Evolutionary conservation across 2,888 invertebrate species (phyloP), one percentile per base, ranked within the genome.

Genomic region (Watsonalla binaria): DNA sequence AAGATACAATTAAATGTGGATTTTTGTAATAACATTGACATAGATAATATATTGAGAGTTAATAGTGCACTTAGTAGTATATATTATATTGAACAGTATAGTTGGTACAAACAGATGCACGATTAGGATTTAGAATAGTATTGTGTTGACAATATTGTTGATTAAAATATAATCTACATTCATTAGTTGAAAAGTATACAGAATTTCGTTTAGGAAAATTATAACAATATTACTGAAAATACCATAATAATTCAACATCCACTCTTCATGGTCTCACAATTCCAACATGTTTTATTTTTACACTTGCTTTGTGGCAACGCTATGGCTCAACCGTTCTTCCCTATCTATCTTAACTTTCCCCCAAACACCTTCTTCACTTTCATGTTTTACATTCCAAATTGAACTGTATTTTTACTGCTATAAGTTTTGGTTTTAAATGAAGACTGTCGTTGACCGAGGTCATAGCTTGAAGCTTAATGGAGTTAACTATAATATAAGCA

Each of bases 231-330:
- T 34, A 34, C 11, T 6, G 13, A 37, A 37, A 61, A 65, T 66
- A 61, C 75, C 71, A 71, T 61, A 57, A 68, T 64, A 65, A 68
- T 56, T 63, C 65, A 60, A 82, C 78, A 79, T 78, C 74, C 76
- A 78, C 73, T 77, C 63, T 66, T 72, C 81, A 84, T 82, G 70
- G 78, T 71, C 70, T 82, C 82, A 84, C 82, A 76, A 73, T 84
- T 74, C 81, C 74, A 35, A 35, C 15, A 39, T 49, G 74, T 84
- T 80, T 87, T 84, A 80, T 82, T 80, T 84, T 82, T 82, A 72
- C 42, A 86, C 81, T 82, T 78, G 90, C 90, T 90, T 90, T 81
- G 86, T 90, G 88, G 90, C 90, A 81, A 86, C 77, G 89, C 90
- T 90, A 86, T 86, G 75, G 86, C 88, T 84, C 83, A 70, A 72